A percentile compares a stretch with the other conserved stretches of the same genome.
Conservation (phyloP, 1,140 invertebrate species). For the Rhizoglyphus robini region DNA sequence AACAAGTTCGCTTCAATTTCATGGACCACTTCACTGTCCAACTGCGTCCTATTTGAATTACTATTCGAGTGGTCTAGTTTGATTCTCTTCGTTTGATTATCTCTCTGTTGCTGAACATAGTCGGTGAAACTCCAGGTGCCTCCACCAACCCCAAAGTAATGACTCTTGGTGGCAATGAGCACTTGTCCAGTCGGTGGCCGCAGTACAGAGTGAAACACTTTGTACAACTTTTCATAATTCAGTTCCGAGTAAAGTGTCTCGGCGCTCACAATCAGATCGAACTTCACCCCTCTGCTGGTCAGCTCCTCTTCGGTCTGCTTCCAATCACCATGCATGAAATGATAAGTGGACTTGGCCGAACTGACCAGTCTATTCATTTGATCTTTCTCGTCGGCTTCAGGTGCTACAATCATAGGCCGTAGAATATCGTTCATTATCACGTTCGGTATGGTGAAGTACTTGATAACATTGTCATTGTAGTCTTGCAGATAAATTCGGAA, state of each 20-base stretch:
- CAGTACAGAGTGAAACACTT: slow-evolving; percentile 50
- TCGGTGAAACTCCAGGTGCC: slow-evolving; percentile 54
- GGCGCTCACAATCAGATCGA: slow-evolving; percentile 68
- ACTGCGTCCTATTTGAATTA: neutral
- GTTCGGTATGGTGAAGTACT: slow-evolving; percentile 18
- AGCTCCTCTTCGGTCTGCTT: neutral
- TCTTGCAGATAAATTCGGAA: slow-evolving; percentile 20
- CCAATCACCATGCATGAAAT: slow-evolving; percentile 19
- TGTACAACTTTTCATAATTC: slow-evolving; percentile 57
- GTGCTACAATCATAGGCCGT: no score
- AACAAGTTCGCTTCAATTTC: slow-evolving; percentile 8
- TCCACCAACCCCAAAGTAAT: slow-evolving; percentile 83
- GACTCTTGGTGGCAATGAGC: slow-evolving; percentile 56
- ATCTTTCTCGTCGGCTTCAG: no score
- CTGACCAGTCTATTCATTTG: neutral
- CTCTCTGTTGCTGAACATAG: slow-evolving; percentile 39
- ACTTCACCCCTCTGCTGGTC: slow-evolving; percentile 36
- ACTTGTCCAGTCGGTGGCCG: slow-evolving; percentile 45
- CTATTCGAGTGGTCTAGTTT: no score
- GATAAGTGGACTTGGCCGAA: neutral
- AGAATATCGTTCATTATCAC: slow-evolving; percentile 10
- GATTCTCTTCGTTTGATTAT: neutral
- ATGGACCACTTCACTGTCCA: neutral
- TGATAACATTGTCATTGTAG: slow-evolving; percentile 20
- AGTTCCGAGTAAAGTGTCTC: slow-evolving; percentile 78